Percentiles rank a stretch among this genome's conserved stretches.
These are phyloP conservation scores for Antechinus stuartii DNA, from an alignment of 2,113 vertebrate species.

Conservation along the genomic window DNA sequence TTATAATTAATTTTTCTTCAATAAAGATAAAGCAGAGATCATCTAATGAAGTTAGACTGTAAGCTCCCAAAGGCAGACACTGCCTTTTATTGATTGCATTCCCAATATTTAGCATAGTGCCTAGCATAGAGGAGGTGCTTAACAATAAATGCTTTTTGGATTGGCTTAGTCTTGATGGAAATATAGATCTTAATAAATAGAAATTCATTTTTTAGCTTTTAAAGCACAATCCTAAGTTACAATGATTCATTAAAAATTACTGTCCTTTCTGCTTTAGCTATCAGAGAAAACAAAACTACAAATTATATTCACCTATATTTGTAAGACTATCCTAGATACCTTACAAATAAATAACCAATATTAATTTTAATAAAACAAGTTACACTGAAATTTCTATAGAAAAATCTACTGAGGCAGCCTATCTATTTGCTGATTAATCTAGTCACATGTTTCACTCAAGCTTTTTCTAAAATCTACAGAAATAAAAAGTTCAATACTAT, in stretches of 20 bases:
- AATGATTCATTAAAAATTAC: background rate
- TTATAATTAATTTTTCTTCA: background rate
- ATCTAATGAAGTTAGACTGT: background rate
- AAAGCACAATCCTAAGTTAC: background rate
- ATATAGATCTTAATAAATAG: background rate
- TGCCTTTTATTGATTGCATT: background rate
- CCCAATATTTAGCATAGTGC: background rate
- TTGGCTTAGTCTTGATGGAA: background rate
- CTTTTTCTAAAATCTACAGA: conserved; percentile 59
- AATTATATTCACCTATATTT: background rate
- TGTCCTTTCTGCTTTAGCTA: background rate
- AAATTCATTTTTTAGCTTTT: background rate
- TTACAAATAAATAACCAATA: background rate
- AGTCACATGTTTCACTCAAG: background rate
- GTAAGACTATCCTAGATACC: background rate
- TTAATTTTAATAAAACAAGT: background rate
- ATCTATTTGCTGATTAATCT: background rate
- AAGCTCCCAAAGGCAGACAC: background rate
- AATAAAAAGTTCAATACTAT: conserved; percentile 25
- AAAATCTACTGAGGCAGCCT: background rate
- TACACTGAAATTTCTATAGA: background rate
- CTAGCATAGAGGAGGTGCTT: background rate
- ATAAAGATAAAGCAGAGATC: background rate
- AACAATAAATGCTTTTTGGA: background rate
- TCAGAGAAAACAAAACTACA: background rate